These are phyloP conservation scores for Neogale vison DNA, from an alignment of 2,113 vertebrate genomes.

Conservation along the genomic window DNA sequence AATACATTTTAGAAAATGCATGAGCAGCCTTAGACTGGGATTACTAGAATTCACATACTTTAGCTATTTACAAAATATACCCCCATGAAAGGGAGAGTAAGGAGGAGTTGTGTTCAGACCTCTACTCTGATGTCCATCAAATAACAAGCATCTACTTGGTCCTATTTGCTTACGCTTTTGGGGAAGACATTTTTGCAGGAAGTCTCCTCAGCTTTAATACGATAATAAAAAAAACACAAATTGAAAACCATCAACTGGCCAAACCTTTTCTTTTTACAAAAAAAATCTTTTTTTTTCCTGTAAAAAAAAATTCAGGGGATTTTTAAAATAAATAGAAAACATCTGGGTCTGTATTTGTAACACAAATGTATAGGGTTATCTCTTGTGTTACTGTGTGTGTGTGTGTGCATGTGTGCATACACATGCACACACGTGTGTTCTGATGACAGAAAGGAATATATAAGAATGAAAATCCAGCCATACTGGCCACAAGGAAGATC, in stretches of 20 bases:
- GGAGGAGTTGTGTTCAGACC: background rate
- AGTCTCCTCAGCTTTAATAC: background rate
- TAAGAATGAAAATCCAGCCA: background rate
- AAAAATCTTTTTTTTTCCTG: background rate
- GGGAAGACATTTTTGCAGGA: background rate
- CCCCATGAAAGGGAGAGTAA: background rate
- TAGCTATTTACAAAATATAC: background rate
- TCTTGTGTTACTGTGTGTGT: background rate
- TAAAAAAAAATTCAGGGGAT: background rate
- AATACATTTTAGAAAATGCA: background rate
- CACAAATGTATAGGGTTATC: background rate
- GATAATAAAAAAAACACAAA: background rate
- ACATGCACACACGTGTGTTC: background rate
- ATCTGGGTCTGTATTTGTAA: background rate
- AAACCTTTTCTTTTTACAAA: background rate
- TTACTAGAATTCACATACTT: background rate
- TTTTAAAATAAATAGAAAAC: slow-evolving; percentile 10
- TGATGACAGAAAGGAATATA: background rate
- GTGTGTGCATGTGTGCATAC: accelerated
- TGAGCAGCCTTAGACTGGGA: background rate
- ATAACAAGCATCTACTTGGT: background rate
- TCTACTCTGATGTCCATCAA: background rate
- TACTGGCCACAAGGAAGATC: background rate
- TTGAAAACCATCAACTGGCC: background rate
- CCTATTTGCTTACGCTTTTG: background rate